Evolutionary conservation across 2,888 invertebrate species (phyloP).

Genomic region (Tachystola acroxantha): DNA sequence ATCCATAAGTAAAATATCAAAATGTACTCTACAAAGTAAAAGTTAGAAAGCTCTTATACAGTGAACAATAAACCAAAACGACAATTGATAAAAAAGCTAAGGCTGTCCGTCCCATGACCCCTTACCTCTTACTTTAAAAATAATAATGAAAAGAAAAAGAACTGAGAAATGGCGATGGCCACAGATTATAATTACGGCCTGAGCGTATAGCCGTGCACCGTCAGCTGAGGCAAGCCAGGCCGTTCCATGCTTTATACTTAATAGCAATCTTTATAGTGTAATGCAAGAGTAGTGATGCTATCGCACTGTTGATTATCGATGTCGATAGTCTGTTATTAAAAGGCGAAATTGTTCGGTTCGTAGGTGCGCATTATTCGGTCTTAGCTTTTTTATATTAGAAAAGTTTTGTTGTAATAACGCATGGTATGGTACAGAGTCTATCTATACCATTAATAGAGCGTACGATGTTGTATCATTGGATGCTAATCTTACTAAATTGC

Average conservation of each 20-base stretch:
- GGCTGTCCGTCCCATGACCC: slow-evolving; percentile 46
- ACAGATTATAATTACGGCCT: slow-evolving; percentile 60
- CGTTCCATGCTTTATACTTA: slow-evolving; percentile 63
- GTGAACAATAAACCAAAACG: slow-evolving; percentile 41
- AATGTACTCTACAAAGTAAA: slow-evolving; percentile 50
- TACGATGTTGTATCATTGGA: background rate
- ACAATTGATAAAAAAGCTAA: slow-evolving; percentile 46
- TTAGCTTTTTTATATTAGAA: slow-evolving; percentile 1
- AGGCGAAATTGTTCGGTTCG: slow-evolving; percentile 34
- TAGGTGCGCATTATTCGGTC: slow-evolving; percentile 21
- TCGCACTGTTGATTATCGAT: slow-evolving; percentile 42
- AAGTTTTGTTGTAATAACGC: slow-evolving; percentile 3
- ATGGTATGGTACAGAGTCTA: too few species aligned
- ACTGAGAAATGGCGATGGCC: slow-evolving; percentile 55
- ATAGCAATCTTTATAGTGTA: slow-evolving; percentile 74
- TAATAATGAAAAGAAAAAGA: slow-evolving; percentile 36
- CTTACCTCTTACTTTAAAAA: slow-evolving; percentile 43
- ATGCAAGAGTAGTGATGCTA: slow-evolving; percentile 63
- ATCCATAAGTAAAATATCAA: slow-evolving; percentile 12
- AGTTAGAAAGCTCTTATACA: slow-evolving; percentile 57
- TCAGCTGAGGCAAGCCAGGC: slow-evolving; percentile 54
- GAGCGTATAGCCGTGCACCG: slow-evolving; percentile 49
- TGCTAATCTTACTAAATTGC: background rate
- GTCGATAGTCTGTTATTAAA: slow-evolving; percentile 52
- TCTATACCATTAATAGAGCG: too few species aligned